These are phyloP conservation scores for Euclidia mi DNA, from an alignment of 2,888 invertebrate genomes.

Conservation along the genomic window DNA sequence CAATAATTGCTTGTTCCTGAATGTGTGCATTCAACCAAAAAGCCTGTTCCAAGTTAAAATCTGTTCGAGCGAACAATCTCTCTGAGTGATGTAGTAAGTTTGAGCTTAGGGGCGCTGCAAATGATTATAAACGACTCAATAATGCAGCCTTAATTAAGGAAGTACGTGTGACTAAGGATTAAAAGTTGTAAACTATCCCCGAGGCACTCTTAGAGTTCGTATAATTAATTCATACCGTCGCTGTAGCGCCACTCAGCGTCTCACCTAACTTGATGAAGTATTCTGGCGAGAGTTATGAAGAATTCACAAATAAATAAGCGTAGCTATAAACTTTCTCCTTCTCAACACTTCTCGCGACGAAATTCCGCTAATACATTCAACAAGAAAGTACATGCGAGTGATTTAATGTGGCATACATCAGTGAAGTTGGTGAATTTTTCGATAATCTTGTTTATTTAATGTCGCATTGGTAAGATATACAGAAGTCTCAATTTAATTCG, in stretches of 20 bases:
- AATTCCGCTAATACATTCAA: conserved; percentile 21
- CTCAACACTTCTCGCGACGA: conserved; percentile 14
- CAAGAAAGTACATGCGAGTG: conserved; percentile 1
- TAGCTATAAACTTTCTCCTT: conserved; percentile 32
- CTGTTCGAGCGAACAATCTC: too few relatives aligned
- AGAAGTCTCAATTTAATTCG: not conserved
- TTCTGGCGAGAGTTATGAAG: conserved; percentile 47
- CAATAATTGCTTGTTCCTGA: too few relatives aligned
- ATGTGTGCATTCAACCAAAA: too few relatives aligned
- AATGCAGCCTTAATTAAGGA: not conserved
- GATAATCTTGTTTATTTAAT: conserved; percentile 1
- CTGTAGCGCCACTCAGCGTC: conserved; percentile 22
- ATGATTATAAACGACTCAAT: not conserved
- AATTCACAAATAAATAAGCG: conserved; percentile 52
- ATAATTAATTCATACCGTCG: conserved; percentile 40
- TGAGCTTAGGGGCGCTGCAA: too few relatives aligned
- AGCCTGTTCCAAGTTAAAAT: too few relatives aligned
- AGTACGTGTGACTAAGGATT: conserved; percentile 5
- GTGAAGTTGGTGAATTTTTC: not conserved
- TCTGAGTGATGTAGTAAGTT: too few relatives aligned
- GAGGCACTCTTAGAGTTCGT: conserved; percentile 10
- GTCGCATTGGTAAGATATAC: not conserved
- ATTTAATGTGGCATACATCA: conserved; percentile 8
- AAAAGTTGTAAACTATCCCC: conserved; percentile 31
- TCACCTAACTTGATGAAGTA: conserved; percentile 61